A percentile compares a stretch with the other conserved stretches of the same genome.
Evolutionary conservation across 2,888 invertebrate genomes (phyloP).

Genomic region (Sarcophaga subvicina): DNA sequence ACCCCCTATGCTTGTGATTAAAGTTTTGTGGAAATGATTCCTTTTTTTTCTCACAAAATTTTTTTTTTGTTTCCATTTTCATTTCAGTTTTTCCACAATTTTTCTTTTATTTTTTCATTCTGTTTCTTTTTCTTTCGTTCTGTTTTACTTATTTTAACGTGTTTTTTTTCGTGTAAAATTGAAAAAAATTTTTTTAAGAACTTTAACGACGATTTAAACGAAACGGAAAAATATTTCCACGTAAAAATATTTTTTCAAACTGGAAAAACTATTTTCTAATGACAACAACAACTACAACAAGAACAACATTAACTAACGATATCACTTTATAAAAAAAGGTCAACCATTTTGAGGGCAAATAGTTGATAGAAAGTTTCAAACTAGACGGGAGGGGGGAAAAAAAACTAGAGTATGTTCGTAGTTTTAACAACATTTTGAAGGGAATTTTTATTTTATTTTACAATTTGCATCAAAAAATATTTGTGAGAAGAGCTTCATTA

Average conservation of each 20-base stretch:
- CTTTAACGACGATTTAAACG: neutral
- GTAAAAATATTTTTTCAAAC: neutral
- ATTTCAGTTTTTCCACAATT: no score
- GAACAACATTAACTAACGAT: no score
- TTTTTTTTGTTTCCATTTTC: no score
- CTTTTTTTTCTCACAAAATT: no score
- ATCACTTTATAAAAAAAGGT: neutral
- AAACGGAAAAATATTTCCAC: conserved; percentile 7
- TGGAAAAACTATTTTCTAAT: conserved; percentile 8
- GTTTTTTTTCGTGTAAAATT: neutral
- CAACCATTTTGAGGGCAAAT: neutral
- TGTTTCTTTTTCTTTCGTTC: neutral
- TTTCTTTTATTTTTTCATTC: neutral
- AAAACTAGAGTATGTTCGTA: no score
- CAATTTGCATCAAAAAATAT: no score
- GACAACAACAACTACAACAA: neutral
- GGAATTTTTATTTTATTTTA: no score
- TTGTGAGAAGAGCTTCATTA: no score
- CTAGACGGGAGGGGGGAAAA: no score
- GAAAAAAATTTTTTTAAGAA: neutral
- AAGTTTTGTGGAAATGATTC: no score
- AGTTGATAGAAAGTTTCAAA: neutral
- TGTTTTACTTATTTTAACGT: neutral
- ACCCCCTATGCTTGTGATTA: no score
- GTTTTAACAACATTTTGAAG: no score